Percentiles rank a stretch among this genome's conserved stretches.
Evolutionary conservation across 2,888 invertebrate genomes (phyloP).

Genomic region (Arrhopalites spinosus): DNA sequence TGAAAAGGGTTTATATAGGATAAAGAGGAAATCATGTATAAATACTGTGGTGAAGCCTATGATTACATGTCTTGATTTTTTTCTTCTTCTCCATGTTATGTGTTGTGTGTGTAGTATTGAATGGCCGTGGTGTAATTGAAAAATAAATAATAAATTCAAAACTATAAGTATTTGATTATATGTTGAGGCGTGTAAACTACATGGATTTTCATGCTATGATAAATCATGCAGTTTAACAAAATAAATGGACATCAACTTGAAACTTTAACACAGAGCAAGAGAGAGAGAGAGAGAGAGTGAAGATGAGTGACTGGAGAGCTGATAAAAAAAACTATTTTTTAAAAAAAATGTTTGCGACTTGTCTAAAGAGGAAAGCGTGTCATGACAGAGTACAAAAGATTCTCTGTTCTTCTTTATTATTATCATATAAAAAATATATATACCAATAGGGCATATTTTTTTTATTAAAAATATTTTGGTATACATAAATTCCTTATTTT

Average conservation of each 20-base stretch:
- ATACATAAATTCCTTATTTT: too few relatives aligned
- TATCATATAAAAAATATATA: background rate
- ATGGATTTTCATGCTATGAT: slow-evolving; percentile 9
- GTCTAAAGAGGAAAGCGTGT: slow-evolving; percentile 21
- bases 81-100: background rate
- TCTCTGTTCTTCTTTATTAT: slow-evolving; percentile 1
- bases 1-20: background rate
- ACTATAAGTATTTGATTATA: slow-evolving; percentile 24
- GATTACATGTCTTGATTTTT: background rate
- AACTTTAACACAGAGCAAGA: background rate
- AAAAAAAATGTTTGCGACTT: slow-evolving; percentile 10
- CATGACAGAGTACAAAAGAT: background rate
- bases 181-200: slow-evolving; percentile 27
- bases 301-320: slow-evolving; percentile 3
- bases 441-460: too few relatives aligned
- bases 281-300: background rate
- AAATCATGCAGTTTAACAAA: background rate
- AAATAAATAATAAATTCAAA: slow-evolving; percentile 30
- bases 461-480: too few relatives aligned
- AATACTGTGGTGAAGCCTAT: slow-evolving; percentile 9
- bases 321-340: background rate
- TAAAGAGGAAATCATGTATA: background rate
- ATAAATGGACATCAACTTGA: slow-evolving; percentile 5
- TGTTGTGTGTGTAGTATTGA: too few relatives aligned
- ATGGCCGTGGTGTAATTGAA: slow-evolving; percentile 24